Percentiles rank a stretch among this genome's conserved stretches.
Evolutionary conservation across 2,888 invertebrate genomes (phyloP).

Genomic region (Caenorhabditis sp.): DNA sequence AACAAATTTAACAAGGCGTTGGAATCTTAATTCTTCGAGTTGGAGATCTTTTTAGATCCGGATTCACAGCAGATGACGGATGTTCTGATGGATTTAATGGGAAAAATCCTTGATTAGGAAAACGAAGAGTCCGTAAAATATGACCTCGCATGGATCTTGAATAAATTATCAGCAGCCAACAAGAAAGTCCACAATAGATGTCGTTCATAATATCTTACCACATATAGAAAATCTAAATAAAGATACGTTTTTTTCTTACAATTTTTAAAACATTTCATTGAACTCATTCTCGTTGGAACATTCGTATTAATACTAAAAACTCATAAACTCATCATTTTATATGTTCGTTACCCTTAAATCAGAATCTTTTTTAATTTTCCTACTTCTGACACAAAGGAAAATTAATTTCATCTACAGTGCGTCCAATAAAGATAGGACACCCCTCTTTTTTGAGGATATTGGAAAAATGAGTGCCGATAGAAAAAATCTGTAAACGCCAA

Average conservation of each 20-base stretch:
- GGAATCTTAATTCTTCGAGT: not conserved
- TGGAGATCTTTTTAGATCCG: not conserved
- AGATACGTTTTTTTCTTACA: too few relatives aligned
- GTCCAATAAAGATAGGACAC: too few relatives aligned
- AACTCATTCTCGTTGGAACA: conserved; percentile 38
- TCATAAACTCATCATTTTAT: too few relatives aligned
- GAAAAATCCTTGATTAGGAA: conserved; percentile 3
- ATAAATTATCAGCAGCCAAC: conserved; percentile 48
- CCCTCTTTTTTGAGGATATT: too few relatives aligned
- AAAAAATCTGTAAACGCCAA: too few relatives aligned
- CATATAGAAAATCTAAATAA: conserved; percentile 51
- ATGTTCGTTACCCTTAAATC: too few relatives aligned
- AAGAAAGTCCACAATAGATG: conserved; percentile 45
- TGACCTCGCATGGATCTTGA: conserved; percentile 42
- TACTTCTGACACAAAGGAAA: too few relatives aligned
- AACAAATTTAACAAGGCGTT: not conserved
- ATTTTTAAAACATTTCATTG: too few relatives aligned
- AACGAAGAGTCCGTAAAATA: conserved; percentile 8
- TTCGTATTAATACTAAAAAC: conserved; percentile 47
- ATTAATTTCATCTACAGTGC: too few relatives aligned
- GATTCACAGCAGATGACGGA: not conserved
- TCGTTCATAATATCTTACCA: conserved; percentile 49
- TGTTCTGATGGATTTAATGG: not conserved
- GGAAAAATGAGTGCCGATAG: too few relatives aligned
- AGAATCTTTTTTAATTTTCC: too few relatives aligned